These are phyloP conservation scores for Beroe ovata DNA, from an alignment of 37 sponge, comb jelly and placozoan species.

Conservation along the genomic window DNA sequence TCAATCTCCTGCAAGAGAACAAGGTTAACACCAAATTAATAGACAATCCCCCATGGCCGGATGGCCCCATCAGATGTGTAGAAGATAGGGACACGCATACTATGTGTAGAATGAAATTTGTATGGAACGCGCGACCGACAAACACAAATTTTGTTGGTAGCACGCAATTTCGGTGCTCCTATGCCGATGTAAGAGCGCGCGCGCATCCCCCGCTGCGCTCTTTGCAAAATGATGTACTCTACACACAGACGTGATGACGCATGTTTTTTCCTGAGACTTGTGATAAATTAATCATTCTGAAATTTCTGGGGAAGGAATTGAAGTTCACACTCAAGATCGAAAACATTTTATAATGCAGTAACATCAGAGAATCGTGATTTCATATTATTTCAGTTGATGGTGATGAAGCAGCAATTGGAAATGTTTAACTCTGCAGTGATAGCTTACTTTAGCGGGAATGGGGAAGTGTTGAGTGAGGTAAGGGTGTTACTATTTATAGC, in stretches of 20 bases:
- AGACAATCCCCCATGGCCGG: not conserved
- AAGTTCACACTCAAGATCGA: no score
- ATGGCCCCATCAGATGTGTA: not conserved
- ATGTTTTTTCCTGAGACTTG: no score
- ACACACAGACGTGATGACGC: no score
- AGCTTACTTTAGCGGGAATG: slow-evolving; percentile 47
- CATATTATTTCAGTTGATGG: slow-evolving; percentile 10
- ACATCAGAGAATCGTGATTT: no score
- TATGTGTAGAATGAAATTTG: not conserved
- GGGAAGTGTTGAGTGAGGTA: slow-evolving; percentile 21
- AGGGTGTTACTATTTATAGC: not conserved
- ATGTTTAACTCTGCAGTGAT: slow-evolving; percentile 62
- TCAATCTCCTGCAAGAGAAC: slow-evolving; percentile 20
- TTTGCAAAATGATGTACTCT: no score
- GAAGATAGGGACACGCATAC: not conserved
- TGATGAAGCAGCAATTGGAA: slow-evolving; percentile 34
- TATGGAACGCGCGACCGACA: slow-evolving; percentile 34
- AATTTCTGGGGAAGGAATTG: no score
- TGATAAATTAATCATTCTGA: no score
- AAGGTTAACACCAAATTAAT: slow-evolving; percentile 36
- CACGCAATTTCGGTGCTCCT: not conserved
- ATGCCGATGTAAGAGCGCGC: slow-evolving; percentile 41
- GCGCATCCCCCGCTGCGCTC: no score
- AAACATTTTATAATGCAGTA: no score
- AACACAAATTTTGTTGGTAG: not conserved